Evolutionary conservation across 2,888 invertebrate genomes (phyloP), one percentile per base, ranked within the genome.

Genomic region (Harpagoxenus sublaevis): DNA sequence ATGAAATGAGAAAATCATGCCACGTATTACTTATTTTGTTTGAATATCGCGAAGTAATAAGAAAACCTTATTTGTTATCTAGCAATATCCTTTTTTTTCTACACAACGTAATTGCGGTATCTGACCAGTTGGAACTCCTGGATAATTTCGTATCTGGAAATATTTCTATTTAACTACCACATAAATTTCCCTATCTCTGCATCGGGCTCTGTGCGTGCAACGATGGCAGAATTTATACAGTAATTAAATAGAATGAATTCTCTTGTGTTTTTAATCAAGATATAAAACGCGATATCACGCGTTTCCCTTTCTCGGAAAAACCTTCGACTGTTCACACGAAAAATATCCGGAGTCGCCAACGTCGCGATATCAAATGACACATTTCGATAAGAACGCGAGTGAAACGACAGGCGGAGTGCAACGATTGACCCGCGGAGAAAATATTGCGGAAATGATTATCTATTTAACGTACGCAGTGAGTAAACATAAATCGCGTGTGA

Each of bases 311-410:
- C 51, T 65, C n/a, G 12, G 18, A 53, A n/a, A 53, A 66, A 45
- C 15, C 15, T 42, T 65, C 28, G n/a, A 31, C n/a, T 39, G 28
- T 42, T 77, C 42, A 15, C n/a, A 42, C 53, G 77, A 65, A 3
- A 42, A 4, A 55, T 55, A 55, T 10, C 28, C 15, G 9, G 18
- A 15, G 10, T 6, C 10, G 39, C 4, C 65, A 18, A 28, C 77
- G 45, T 60, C 35, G 55, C 39, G 35, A 79, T 70, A 79, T 70
- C 70, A 23, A 66, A 70, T 12, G 28, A 23, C 48, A 79, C 28
- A 70, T 57, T 60, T 70, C 5, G 70, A 60, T 79, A 79, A 70
- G 70, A 79, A 23, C 5, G 42, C 35, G 48, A 48, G 10, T n/a
- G n/a, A 9, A 63, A 18, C 23, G 23, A 28, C 23, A 57, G 9